These are phyloP conservation scores for Diplolepis rosae DNA, from an alignment of 2,888 invertebrate genomes.

Conservation along the genomic window DNA sequence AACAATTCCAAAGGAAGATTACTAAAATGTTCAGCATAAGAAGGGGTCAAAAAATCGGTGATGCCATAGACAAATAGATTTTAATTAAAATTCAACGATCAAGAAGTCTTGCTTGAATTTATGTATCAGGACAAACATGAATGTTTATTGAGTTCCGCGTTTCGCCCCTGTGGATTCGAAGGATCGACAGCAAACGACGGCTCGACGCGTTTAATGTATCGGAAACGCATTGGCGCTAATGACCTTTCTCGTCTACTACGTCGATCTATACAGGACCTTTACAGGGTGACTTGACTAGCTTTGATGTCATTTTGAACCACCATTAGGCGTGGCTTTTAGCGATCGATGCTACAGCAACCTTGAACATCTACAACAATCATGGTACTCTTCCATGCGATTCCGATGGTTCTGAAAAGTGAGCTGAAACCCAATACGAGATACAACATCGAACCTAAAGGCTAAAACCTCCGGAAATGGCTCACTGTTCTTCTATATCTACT, in stretches of 20 bases:
- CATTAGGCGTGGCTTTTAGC: conserved; percentile 27
- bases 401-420: not conserved
- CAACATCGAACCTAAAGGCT: not conserved
- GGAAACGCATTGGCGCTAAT: conserved; percentile 44
- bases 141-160: not conserved
- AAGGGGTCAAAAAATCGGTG: too few relatives aligned
- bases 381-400: not conserved
- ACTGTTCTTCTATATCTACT: not conserved
- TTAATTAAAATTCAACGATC: too few relatives aligned
- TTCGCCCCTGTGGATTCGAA: not conserved
- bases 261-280: not conserved
- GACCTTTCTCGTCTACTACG: conserved; percentile 18
- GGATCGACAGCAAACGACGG: not conserved
- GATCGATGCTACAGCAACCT: conserved; percentile 5
- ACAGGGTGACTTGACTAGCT: conserved; percentile 4
- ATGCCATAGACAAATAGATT: too few relatives aligned
- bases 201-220: conserved; percentile 32
- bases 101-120: not conserved
- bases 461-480: not conserved
- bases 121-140: not conserved
- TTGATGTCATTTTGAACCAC: conserved; percentile 32
- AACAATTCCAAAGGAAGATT: too few relatives aligned
- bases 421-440: not conserved
- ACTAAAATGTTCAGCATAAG: too few relatives aligned
- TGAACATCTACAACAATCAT: not conserved